A percentile compares a stretch with the other conserved stretches of the same genome.
Conservation (phyloP, 64 coral and sea anemone genomes). For the Hydrozoanthus tunicans region DNA sequence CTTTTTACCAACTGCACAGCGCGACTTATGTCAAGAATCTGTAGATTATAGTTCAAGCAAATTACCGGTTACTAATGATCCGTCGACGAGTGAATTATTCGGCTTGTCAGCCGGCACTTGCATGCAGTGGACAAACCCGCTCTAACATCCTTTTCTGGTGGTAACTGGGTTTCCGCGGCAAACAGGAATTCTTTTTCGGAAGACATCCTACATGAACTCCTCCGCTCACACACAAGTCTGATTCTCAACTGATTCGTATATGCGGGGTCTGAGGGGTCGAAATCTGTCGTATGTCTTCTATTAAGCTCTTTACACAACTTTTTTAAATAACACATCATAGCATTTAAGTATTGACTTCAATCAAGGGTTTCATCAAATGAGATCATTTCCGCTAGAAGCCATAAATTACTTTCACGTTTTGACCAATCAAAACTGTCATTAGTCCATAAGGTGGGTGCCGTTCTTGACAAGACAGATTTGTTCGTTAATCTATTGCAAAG, state of each 20-base stretch:
- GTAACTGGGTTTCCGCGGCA: background rate
- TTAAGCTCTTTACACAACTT: background rate
- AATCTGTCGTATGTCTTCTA: background rate
- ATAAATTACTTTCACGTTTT: slow-evolving; percentile 32
- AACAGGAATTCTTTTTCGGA: background rate
- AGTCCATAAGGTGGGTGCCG: background rate
- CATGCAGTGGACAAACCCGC: background rate
- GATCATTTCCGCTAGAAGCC: slow-evolving; percentile 30
- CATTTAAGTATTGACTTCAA: background rate
- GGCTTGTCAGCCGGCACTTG: slow-evolving; percentile 20
- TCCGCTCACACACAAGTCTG: too few species aligned
- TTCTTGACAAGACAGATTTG: background rate
- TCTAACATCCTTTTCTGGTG: too few species aligned
- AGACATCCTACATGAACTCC: too few species aligned
- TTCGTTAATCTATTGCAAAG: slow-evolving; percentile 2
- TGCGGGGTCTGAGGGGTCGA: background rate
- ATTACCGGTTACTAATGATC: slow-evolving; percentile 27
- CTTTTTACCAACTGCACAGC: background rate
- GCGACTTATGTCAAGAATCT: background rate
- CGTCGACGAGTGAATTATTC: slow-evolving; percentile 43
- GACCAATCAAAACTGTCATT: background rate
- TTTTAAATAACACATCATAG: background rate
- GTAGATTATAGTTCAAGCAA: background rate
- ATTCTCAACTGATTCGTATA: background rate
- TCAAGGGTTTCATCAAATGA: slow-evolving; percentile 4